Evolutionary conservation across 53 echinoderm and acorn worm genomes (phyloP).

Genomic region (Holothuria scabra): DNA sequence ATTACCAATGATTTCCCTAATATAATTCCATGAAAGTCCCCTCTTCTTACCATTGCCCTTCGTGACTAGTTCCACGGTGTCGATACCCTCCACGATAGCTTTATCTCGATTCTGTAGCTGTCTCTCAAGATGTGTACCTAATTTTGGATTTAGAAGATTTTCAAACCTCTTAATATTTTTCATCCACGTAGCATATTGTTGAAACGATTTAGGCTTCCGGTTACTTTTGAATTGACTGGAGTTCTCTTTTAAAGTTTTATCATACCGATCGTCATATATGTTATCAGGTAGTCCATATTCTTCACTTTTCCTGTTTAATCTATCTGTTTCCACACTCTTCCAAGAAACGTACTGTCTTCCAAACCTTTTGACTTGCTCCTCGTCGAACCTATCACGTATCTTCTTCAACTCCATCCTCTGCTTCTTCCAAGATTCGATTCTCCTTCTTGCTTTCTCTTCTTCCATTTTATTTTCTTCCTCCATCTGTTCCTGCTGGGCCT

Average conservation of each 20-base stretch:
- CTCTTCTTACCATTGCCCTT: conserved; percentile 27
- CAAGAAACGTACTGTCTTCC: conserved; percentile 93
- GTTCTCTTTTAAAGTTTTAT: conserved; percentile 72
- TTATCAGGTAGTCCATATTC: conserved; percentile 88
- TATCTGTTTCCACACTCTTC: conserved; percentile 89
- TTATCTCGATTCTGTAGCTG: conserved; percentile 49
- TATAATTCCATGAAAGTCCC: background rate
- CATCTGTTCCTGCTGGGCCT: conserved; percentile 65
- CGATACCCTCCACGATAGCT: conserved; percentile 76
- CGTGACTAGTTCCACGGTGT: conserved; percentile 65
- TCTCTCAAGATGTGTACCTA: conserved; percentile 63
- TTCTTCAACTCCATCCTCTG: conserved; percentile 76
- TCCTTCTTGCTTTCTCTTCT: conserved; percentile 45
- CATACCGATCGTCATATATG: conserved; percentile 91
- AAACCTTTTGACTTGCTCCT: conserved; percentile 94
- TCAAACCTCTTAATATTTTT: conserved; percentile 82
- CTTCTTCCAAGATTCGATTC: conserved; percentile 57
- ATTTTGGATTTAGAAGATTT: conserved; percentile 77
- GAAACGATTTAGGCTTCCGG: conserved; percentile 66
- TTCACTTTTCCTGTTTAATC: conserved; percentile 69
- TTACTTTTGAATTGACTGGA: background rate
- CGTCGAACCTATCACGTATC: conserved; percentile 84
- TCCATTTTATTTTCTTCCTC: conserved; percentile 64
- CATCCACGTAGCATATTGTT: conserved; percentile 76
- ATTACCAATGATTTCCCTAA: no score